Evolutionary conservation across 2,113 vertebrate species (phyloP).

Genomic region (Oceanites oceanicus): DNA sequence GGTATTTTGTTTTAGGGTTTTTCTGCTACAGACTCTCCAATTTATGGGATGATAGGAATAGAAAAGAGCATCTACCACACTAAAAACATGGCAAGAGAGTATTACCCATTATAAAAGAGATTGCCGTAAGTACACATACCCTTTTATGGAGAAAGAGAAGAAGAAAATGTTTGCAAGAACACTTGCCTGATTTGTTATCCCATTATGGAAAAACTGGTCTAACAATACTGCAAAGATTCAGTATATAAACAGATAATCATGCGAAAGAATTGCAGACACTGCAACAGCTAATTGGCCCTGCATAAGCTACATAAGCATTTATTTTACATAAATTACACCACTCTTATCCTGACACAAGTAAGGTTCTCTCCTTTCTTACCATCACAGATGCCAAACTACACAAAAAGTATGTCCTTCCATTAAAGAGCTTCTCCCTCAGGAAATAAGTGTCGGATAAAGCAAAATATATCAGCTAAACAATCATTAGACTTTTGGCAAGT

Average conservation of each 20-base stretch:
- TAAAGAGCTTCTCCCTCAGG: background rate
- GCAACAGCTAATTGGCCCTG: background rate
- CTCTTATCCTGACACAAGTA: background rate
- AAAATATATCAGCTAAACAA: background rate
- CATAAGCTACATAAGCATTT: background rate
- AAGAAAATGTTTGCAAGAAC: constrained; percentile 8
- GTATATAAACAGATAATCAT: constrained; percentile 17
- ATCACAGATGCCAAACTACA: background rate
- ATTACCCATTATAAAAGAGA: background rate
- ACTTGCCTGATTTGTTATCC: constrained; percentile 30
- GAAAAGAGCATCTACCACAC: constrained; percentile 1
- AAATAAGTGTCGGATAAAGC: background rate
- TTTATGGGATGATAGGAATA: background rate
- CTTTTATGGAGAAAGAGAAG: constrained; percentile 54
- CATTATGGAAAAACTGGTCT: constrained; percentile 24
- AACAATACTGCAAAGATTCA: constrained; percentile 39
- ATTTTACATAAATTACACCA: constrained; percentile 14
- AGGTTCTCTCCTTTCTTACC: background rate
- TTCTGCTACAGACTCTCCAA: background rate
- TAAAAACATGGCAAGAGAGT: background rate
- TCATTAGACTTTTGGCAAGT: background rate
- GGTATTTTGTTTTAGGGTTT: background rate
- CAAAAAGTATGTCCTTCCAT: background rate
- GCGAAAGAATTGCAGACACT: background rate
- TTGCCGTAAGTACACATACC: background rate